Evolutionary conservation across 1,140 invertebrate species (phyloP).

Genomic region (Orchesella cincta): DNA sequence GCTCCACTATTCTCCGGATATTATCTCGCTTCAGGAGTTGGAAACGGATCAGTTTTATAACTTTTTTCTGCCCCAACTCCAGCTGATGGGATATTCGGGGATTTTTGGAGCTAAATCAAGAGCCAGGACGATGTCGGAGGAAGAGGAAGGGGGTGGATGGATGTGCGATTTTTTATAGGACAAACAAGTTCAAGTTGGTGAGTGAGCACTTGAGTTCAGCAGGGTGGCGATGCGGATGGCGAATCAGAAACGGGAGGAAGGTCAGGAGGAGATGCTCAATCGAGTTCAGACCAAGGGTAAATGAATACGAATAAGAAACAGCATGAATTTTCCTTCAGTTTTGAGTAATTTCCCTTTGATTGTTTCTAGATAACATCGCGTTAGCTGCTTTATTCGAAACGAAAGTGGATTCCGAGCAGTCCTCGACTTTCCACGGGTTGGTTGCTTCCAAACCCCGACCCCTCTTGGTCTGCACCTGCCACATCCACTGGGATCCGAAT

Average conservation of each 20-base stretch:
- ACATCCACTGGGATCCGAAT: neutral
- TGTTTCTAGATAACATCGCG: conserved; percentile 85
- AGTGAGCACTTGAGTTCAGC: conserved; percentile 78
- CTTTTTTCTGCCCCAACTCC: conserved; percentile 91
- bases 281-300: conserved; percentile 96
- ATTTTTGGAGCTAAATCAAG: conserved; percentile 97
- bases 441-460: neutral
- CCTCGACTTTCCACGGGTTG: neutral
- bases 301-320: conserved; percentile 55
- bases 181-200: conserved; percentile 69
- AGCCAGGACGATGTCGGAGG: conserved; percentile 95
- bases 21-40: conserved; percentile 90
- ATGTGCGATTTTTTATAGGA: conserved; percentile 95
- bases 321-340: neutral
- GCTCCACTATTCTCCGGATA: conserved; percentile 89
- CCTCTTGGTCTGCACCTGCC: conserved; percentile 1
- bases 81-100: conserved; percentile 88
- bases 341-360: neutral
- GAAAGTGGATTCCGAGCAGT: conserved; percentile 87
- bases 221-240: conserved; percentile 53
- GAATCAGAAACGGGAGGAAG: too few relatives aligned
- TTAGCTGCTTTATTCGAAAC: conserved; percentile 90
- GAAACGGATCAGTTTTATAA: conserved; percentile 98
- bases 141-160: conserved; percentile 97
- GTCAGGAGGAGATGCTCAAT: conserved; percentile 77